Evolutionary conservation across 2,888 invertebrate genomes (phyloP).

Genomic region (Caprella mutica): DNA sequence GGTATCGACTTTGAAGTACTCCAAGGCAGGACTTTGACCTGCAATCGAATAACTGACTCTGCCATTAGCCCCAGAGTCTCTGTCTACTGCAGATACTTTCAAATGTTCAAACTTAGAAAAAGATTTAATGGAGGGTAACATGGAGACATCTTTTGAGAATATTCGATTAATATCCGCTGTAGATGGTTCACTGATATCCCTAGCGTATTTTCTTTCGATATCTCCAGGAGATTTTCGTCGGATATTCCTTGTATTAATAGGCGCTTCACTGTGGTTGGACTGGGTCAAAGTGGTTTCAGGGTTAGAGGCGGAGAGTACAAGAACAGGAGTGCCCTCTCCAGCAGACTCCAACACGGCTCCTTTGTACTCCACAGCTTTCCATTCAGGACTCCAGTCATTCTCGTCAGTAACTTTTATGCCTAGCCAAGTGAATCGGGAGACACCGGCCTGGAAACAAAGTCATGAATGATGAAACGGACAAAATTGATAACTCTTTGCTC

Average conservation of each 20-base stretch:
- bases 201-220: too few relatives aligned
- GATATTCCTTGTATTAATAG: too few relatives aligned
- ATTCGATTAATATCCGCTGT: too few relatives aligned
- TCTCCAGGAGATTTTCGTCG: too few relatives aligned
- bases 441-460: constrained; percentile 24
- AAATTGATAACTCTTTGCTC: neutral
- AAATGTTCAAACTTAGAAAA: too few relatives aligned
- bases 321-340: constrained; percentile 59
- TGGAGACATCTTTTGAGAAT: too few relatives aligned
- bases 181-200: too few relatives aligned
- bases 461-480: neutral
- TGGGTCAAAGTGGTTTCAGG: too few relatives aligned
- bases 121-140: too few relatives aligned
- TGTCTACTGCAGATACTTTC: constrained; percentile 61
- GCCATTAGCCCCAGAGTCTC: constrained; percentile 70
- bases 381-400: constrained; percentile 32
- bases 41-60: constrained; percentile 64
- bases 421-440: constrained; percentile 19
- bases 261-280: too few relatives aligned
- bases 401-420: constrained; percentile 28
- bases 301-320: constrained; percentile 42
- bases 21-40: constrained; percentile 12
- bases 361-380: constrained; percentile 41
- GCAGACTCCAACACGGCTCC: constrained; percentile 58
- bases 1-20: constrained; percentile 22